phyloP scores from a whole-genome alignment of 2,888 invertebrate species.

The Diabrotica balteata region DNA sequence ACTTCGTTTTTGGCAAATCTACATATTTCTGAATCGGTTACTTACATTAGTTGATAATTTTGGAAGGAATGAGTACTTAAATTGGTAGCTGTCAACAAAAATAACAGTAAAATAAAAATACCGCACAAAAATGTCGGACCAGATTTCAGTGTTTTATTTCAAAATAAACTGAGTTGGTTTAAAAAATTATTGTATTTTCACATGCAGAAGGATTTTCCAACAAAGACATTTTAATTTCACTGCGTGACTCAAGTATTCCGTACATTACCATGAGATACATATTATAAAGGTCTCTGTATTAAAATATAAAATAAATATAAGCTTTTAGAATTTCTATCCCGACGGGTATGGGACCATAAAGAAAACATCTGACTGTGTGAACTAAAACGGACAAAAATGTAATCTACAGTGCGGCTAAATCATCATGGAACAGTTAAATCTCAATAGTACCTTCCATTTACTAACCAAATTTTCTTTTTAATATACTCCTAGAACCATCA shows the following conservation, averaged over 20 bases:
- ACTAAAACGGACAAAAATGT: no score
- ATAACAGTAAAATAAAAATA: slow-evolving; percentile 20
- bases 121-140: slow-evolving; percentile 6
- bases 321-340: no score
- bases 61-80: slow-evolving; percentile 20
- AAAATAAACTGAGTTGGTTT: no score
- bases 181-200: slow-evolving; percentile 3
- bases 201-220: neutral
- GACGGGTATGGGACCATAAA: neutral
- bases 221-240: no score
- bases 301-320: no score
- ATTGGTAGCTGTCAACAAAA: slow-evolving; percentile 35
- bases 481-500: no score
- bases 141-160: neutral
- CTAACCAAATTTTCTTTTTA: no score
- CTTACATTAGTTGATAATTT: slow-evolving; percentile 19
- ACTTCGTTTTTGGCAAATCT: slow-evolving; percentile 1
- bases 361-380: neutral
- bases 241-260: no score
- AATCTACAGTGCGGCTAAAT: no score
- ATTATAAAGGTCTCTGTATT: slow-evolving; percentile 2
- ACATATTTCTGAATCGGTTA: slow-evolving; percentile 9
- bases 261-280: no score
- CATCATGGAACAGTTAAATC: no score
- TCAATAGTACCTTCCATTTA: no score